Percentiles rank a stretch among this genome's conserved stretches.
These are phyloP conservation scores for Diploptera punctata DNA, from an alignment of 2,888 invertebrate genomes.

Conservation along the genomic window DNA sequence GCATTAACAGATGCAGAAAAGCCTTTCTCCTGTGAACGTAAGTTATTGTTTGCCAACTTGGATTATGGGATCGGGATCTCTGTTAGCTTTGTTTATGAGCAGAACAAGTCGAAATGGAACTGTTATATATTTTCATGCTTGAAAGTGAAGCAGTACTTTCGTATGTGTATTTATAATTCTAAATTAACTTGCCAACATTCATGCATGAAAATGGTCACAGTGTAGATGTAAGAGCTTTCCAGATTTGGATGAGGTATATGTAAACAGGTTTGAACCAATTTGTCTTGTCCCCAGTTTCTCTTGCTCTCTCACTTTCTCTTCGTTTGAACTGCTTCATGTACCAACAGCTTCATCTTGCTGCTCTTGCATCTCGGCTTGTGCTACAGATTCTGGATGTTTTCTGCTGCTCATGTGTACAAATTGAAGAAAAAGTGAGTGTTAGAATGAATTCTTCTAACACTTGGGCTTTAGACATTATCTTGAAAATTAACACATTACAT, in stretches of 20 bases:
- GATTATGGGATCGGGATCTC: background rate
- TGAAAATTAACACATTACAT: slow-evolving; percentile 7
- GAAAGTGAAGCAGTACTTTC: slow-evolving; percentile 10
- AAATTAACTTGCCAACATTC: background rate
- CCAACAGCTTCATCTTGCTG: slow-evolving; percentile 18
- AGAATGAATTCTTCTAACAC: no score
- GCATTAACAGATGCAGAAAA: slow-evolving; percentile 81
- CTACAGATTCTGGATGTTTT: slow-evolving; percentile 2
- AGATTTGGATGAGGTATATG: slow-evolving; percentile 13
- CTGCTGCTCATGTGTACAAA: slow-evolving; percentile 1
- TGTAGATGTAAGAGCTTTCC: slow-evolving; percentile 23
- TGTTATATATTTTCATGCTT: slow-evolving; percentile 9
- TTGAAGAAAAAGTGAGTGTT: slow-evolving; percentile 15
- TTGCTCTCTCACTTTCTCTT: slow-evolving; percentile 8
- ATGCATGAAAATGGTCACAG: slow-evolving; percentile 12
- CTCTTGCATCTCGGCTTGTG: slow-evolving; percentile 15
- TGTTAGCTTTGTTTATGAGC: background rate
- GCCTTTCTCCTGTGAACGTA: slow-evolving; percentile 91
- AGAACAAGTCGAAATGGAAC: background rate
- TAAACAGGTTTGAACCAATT: slow-evolving; percentile 1
- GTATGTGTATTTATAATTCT: background rate
- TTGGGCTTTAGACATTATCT: background rate
- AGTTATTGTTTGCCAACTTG: slow-evolving; percentile 58
- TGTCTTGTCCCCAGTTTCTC: background rate
- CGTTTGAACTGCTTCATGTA: slow-evolving; percentile 10